Conservation (phyloP, 2,888 invertebrate species). For the Odontocerum albicorne region DNA sequence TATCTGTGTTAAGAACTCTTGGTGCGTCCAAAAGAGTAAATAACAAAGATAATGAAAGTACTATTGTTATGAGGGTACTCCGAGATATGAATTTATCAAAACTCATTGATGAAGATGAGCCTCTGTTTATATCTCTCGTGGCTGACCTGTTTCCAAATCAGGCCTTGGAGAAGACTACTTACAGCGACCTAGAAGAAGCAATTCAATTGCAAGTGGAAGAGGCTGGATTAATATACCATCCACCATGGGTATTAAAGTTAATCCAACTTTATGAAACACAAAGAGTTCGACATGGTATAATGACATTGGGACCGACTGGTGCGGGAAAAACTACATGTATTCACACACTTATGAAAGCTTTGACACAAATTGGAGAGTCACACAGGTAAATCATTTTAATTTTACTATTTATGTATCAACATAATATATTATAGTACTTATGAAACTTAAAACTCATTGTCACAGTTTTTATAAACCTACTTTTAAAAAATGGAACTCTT, state of each 20-base stretch:
- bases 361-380: conserved; percentile 80
- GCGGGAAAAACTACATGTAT: conserved; percentile 93
- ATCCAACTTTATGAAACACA: conserved; percentile 95
- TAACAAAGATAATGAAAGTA: conserved; percentile 90
- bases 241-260: conserved; percentile 93
- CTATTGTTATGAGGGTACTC: conserved; percentile 96
- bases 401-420: conserved; percentile 10
- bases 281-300: conserved; percentile 92
- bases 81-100: conserved; percentile 98
- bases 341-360: conserved; percentile 87
- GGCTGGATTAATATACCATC: conserved; percentile 82
- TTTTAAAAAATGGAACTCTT: too few relatives aligned
- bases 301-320: conserved; percentile 93
- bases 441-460: too few relatives aligned
- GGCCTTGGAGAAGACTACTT: conserved; percentile 86
- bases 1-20: conserved; percentile 89
- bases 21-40: conserved; percentile 92
- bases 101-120: conserved; percentile 96
- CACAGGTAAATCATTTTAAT: conserved; percentile 64
- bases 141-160: conserved; percentile 96
- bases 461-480: too few relatives aligned
- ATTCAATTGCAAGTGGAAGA: conserved; percentile 82
- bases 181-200: conserved; percentile 86
- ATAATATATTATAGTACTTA: too few relatives aligned
- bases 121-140: conserved; percentile 93